Base-by-base conservation (phyloP, 2,113 vertebrate genomes). In the Otis tarda region DNA sequence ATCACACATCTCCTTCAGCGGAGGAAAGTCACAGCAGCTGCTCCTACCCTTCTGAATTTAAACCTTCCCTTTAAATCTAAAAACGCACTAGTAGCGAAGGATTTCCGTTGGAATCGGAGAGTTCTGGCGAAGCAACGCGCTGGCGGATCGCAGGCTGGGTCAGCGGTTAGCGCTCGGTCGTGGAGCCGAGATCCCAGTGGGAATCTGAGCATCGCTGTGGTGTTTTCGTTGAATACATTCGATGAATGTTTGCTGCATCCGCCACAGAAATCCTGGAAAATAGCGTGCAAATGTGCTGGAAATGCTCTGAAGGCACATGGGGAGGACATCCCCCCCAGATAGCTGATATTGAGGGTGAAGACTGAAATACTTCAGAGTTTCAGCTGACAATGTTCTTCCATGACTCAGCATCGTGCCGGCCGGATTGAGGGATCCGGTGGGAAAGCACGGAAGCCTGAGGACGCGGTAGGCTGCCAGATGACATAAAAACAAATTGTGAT, bases 401-500 rank as follows among this genome's bases (percentile, higher is more conserved):
- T 87, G 93, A 91, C 76, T 94, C 93, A 87, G 83, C 83, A 91
- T 55, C 1, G 0, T 20, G 45, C 67, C 4, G 6, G 20, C 45
- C 63, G 79, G 16, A 17, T n/a, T 84, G 22, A 15, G 60, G 49
- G 86, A 90, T 68, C 53, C 6, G 17, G 30, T 57, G 60, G 73
- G 91, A 74, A 80, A 70, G 60, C 47, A 65, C 0, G 1, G 77
- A 45, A 90, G 53, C 49, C 27, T 67, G 76, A 71, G 50, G 60
- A 74, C 1, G 28, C 49, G 23, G 9, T 67, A 43, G 39, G 43
- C 53, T 71, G 80, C 37, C 69, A 87, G 52, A 74, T 63, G 61
- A 82, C 94, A 83, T 56, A 24, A 70, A 93, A 92, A 35, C 27
- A 87, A 91, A 75, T 23, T 14, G 80, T 47, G 52, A 70, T 78